Evolutionary conservation across 2,797 vertebrate genomes (phyloP).

Genomic region (Rhinatrema bivittatum): DNA sequence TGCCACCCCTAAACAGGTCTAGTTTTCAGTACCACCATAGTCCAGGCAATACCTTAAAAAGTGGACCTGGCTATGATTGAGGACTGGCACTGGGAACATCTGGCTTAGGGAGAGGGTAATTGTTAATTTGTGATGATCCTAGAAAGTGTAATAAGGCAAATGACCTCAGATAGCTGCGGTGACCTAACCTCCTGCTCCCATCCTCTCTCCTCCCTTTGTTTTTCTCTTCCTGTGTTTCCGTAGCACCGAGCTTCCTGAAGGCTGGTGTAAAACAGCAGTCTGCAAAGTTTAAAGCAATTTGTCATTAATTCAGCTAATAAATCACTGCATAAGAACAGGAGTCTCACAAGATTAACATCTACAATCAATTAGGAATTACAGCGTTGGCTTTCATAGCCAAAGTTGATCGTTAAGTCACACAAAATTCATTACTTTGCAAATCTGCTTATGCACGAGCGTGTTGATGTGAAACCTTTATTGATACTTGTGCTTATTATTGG

Average conservation of each 20-base stretch:
- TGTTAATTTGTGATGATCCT: slow-evolving; percentile 40
- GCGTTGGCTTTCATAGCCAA: slow-evolving; percentile 31
- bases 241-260: slow-evolving; percentile 11
- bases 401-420: slow-evolving; percentile 40
- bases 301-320: slow-evolving; percentile 57
- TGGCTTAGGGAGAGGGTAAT: slow-evolving; percentile 41
- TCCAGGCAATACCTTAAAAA: too few relatives aligned
- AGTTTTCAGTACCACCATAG: too few relatives aligned
- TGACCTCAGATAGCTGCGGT: slow-evolving; percentile 47
- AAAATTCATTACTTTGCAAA: slow-evolving; percentile 45
- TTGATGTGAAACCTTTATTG: slow-evolving; percentile 36
- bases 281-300: slow-evolving; percentile 47
- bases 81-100: too few relatives aligned
- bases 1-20: too few relatives aligned
- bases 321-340: slow-evolving; percentile 48
- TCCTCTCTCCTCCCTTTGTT: background rate
- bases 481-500: slow-evolving; percentile 23
- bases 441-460: slow-evolving; percentile 29
- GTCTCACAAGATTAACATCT: slow-evolving; percentile 54
- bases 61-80: too few relatives aligned
- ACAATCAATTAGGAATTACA: slow-evolving; percentile 45
- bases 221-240: slow-evolving; percentile 16
- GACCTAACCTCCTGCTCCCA: slow-evolving; percentile 27
- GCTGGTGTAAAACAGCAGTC: slow-evolving; percentile 43
- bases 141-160: slow-evolving; percentile 50